These are phyloP conservation scores for Uromys caudimaculatus DNA, from an alignment of 2,797 vertebrate species.

Conservation along the genomic window DNA sequence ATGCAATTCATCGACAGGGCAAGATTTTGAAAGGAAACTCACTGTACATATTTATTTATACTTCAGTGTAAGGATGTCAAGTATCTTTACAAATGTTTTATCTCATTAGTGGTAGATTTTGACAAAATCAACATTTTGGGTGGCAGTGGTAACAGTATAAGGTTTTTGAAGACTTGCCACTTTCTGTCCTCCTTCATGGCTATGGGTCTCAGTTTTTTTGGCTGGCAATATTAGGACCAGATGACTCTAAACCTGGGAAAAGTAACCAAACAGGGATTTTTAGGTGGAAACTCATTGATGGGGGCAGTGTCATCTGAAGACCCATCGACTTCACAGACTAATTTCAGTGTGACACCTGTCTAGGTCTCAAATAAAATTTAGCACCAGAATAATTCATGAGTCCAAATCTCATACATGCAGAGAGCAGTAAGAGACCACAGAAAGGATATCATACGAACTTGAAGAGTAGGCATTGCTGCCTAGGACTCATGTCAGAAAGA, in stretches of 20 bases:
- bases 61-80: background rate
- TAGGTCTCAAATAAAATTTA: background rate
- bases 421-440: background rate
- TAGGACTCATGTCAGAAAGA: background rate
- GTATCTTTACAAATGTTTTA: background rate
- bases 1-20: background rate
- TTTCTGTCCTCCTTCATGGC: background rate
- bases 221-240: background rate
- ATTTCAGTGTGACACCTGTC: background rate
- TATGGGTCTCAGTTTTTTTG: background rate
- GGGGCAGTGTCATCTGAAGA: background rate
- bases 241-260: background rate
- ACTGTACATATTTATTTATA: background rate
- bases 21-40: background rate
- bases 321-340: background rate
- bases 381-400: background rate
- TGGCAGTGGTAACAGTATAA: background rate
- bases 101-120: slow-evolving; percentile 35
- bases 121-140: background rate
- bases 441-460: background rate
- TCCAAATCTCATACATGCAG: background rate
- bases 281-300: background rate
- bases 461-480: background rate
- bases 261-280: background rate
- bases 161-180: background rate